Evolutionary conservation across 2,113 vertebrate genomes (phyloP), one percentile per base, ranked within the genome.

Genomic region (Lycaon pictus): DNA sequence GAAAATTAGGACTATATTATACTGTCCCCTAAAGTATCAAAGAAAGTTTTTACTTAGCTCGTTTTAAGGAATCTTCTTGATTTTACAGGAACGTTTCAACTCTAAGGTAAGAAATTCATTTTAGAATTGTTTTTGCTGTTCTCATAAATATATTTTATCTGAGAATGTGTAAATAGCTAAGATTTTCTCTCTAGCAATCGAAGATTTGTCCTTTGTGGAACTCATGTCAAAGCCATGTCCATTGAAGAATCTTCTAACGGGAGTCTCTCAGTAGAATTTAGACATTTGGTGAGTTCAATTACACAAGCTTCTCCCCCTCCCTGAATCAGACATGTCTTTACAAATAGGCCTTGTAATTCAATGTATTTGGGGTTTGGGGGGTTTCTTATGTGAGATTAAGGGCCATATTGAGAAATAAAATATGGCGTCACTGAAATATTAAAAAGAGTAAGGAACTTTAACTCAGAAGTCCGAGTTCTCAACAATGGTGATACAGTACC

Each of bases 191-290:
- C 19, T 90, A 99, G 99, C 97, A 99, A 99, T 97, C 99, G 99
- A 63, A 99, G 99, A 94, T 99, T 99, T 96, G 99, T 99, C 93
- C 99, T 99, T 97, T 99, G 99, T 96, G 99, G 99, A 90, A 99
- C 99, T 55, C 99, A 99, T 7, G 99, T 99, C 97, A 99, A 99
- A 99, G 99, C 99, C 16, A 99, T 99, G 99, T 99, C 99, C 96
- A 99, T 99, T 71, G 99, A 99, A 96, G 99, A 99, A 90, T 99
- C 99, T 2, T 99, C 99, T 23, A 99, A 99, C 0, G 99, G 99
- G 82, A 99, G 99, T 95, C 98, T 99, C 48, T 99, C 99, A 0
- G 99, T 99, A 67, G 99, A 99, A 98, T 99, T 99, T 95, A 99
- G 99, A 98, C 99, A 99, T 97, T 98, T 99, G 99, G 99, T 99